Conservation (phyloP, 2,113 vertebrate genomes). For the Notarius quadriscutis region DNA sequence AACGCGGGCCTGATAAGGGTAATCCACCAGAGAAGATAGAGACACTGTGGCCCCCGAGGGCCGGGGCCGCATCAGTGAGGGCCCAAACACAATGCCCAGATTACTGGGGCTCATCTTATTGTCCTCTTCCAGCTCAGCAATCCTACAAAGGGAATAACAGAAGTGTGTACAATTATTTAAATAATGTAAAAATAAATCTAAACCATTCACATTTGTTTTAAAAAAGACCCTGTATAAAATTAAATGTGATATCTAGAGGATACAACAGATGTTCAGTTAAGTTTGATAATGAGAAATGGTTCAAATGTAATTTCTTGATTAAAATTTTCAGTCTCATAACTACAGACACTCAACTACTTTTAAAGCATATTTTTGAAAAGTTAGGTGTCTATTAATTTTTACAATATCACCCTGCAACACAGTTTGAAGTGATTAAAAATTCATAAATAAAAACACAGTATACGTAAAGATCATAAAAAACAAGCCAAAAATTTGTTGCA, state of each 20-base stretch:
- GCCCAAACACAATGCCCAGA: slow-evolving; percentile 94
- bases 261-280: not conserved
- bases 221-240: not conserved
- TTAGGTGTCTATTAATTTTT: not conserved
- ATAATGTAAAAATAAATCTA: not conserved
- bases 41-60: slow-evolving; percentile 92
- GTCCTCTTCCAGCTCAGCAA: slow-evolving; percentile 87
- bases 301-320: not conserved
- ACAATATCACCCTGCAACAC: not conserved
- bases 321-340: too few species aligned
- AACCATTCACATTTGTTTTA: not conserved
- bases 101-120: slow-evolving; percentile 97
- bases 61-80: slow-evolving; percentile 89
- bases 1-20: slow-evolving; percentile 92
- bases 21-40: slow-evolving; percentile 93
- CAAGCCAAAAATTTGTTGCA: not conserved
- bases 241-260: not conserved
- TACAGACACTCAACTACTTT: not conserved
- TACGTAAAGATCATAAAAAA: not conserved
- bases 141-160: slow-evolving; percentile 68
- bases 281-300: not conserved
- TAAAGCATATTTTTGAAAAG: not conserved
- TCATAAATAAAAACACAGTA: not conserved
- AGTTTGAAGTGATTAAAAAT: not conserved
- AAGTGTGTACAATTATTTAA: not conserved